Evolutionary conservation across 53 echinoderm and acorn worm species (phyloP).

Genomic region (Crossaster papposus): DNA sequence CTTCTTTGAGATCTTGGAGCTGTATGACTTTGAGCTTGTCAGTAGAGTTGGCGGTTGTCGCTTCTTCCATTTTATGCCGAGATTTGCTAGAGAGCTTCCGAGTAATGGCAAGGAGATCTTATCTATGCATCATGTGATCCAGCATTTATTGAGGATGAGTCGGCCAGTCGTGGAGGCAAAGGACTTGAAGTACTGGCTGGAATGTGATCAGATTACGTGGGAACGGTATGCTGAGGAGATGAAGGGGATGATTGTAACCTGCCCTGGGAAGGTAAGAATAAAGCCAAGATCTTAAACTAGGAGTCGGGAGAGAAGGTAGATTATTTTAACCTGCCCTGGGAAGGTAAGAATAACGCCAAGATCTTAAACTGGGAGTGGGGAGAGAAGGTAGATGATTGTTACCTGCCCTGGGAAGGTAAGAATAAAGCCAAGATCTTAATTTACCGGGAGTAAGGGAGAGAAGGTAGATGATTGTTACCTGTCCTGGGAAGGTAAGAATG

Average conservation of each 20-base stretch:
- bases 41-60: constrained; percentile 75
- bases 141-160: constrained; percentile 65
- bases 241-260: constrained; percentile 77
- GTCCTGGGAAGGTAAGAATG: too few species aligned
- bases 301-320: neutral
- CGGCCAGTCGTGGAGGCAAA: constrained; percentile 71
- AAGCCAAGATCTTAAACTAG: neutral
- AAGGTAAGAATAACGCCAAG: too few species aligned
- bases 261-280: constrained; percentile 85
- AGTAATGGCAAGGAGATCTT: constrained; percentile 98
- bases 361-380: too few species aligned
- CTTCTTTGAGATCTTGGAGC: constrained; percentile 93
- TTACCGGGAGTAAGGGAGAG: too few species aligned
- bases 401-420: too few species aligned
- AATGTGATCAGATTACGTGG: constrained; percentile 76
- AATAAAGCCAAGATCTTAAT: too few species aligned
- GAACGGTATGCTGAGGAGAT: constrained; percentile 73
- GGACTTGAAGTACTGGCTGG: constrained; percentile 70
- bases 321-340: neutral
- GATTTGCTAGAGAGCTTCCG: constrained; percentile 89
- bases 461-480: too few species aligned
- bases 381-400: too few species aligned
- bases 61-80: constrained; percentile 94
- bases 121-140: constrained; percentile 93
- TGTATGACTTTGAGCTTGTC: constrained; percentile 90